Percentiles rank a stretch among this genome's conserved stretches.
Evolutionary conservation across 2,797 vertebrate species (phyloP).

Genomic region (Sebastes baramenuke): DNA sequence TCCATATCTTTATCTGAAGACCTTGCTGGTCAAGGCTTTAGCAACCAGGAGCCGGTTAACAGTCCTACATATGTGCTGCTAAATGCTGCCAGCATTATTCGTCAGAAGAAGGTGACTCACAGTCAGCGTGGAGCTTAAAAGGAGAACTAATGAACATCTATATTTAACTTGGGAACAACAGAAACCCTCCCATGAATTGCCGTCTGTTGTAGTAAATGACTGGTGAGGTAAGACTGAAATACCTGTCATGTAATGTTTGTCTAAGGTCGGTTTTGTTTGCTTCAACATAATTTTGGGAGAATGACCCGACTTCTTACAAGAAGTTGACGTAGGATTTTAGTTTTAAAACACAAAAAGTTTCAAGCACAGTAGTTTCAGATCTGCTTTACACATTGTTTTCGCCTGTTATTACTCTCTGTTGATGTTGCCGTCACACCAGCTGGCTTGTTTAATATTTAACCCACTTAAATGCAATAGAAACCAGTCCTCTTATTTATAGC

Average conservation of each 20-base stretch:
- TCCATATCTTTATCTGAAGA: neutral
- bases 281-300: constrained; percentile 1
- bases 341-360: neutral
- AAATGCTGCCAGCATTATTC: constrained; percentile 41
- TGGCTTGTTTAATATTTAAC: constrained; percentile 53
- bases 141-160: neutral
- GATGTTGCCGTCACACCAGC: neutral
- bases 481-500: neutral
- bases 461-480: constrained; percentile 40
- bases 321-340: neutral
- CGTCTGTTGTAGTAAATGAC: neutral
- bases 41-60: neutral
- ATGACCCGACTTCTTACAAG: neutral
- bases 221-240: neutral
- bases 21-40: constrained; percentile 72
- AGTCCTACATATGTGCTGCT: constrained; percentile 14
- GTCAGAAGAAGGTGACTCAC: neutral
- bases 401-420: neutral
- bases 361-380: neutral
- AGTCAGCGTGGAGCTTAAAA: neutral
- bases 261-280: neutral
- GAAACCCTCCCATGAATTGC: neutral
- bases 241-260: neutral
- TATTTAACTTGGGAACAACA: constrained; percentile 11
- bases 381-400: neutral